Evolutionary conservation across 1,140 invertebrate genomes (phyloP).

Genomic region (Neocloeon triangulifer): DNA sequence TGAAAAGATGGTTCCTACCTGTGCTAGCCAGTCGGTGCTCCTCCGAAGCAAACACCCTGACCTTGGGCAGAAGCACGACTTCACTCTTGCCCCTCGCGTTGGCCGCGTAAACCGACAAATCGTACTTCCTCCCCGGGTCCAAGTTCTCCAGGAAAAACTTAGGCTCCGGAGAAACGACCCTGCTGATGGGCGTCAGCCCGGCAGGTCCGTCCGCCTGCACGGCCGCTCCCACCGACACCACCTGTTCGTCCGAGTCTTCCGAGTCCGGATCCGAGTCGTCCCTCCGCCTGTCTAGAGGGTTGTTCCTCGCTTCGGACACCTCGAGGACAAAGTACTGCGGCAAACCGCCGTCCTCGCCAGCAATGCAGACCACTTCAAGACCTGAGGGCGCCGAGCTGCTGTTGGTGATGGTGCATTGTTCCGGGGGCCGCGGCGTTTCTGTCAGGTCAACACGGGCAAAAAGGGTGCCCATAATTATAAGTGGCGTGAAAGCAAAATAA

Average conservation of each 20-base stretch:
- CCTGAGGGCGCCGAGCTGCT: conserved; percentile 21
- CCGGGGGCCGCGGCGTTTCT: conserved; percentile 43
- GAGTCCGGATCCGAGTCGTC: conserved; percentile 32
- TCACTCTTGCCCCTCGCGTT: conserved; percentile 45
- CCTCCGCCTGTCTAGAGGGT: conserved; percentile 11
- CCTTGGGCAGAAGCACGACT: conserved; percentile 29
- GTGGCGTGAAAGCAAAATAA: no score
- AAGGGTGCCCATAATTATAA: no score
- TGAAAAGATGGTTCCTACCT: no score
- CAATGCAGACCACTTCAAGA: conserved; percentile 47
- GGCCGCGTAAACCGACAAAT: conserved; percentile 39
- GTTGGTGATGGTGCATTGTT: conserved; percentile 41
- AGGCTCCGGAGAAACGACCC: conserved; percentile 32
- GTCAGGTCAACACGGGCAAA: no score
- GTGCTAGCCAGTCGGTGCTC: conserved; percentile 15
- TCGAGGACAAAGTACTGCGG: conserved; percentile 63
- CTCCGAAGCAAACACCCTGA: conserved; percentile 22
- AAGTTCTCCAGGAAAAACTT: conserved; percentile 38
- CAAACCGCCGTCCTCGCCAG: conserved; percentile 58
- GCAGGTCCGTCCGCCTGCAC: neutral
- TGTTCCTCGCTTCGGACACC: conserved; percentile 24
- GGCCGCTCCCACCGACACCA: neutral
- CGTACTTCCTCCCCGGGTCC: conserved; percentile 37
- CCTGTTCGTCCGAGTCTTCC: conserved; percentile 11
- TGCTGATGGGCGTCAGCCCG: conserved; percentile 22